Percentiles rank a stretch among this genome's conserved stretches.
Conservation (phyloP, 2,797 vertebrate species). For the Rhynchotus rufescens region DNA sequence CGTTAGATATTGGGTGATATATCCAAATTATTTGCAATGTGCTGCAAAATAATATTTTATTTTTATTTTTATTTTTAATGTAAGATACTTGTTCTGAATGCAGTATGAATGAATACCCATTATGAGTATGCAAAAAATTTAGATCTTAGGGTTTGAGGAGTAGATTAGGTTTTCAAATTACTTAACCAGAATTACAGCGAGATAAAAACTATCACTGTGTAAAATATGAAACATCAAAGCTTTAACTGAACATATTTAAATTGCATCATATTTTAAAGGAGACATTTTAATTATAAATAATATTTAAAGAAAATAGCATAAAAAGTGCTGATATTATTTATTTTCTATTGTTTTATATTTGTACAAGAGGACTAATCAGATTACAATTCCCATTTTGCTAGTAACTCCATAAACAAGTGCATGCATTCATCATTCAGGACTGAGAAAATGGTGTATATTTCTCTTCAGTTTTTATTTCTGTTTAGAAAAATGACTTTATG, state of each 20-base stretch:
- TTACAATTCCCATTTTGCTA: not conserved
- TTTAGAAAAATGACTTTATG: not conserved
- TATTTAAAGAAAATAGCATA: not conserved
- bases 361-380: not conserved
- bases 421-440: not conserved
- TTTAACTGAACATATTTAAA: not conserved
- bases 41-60: not conserved
- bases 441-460: not conserved
- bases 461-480: not conserved
- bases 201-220: not conserved
- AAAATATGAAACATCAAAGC: not conserved
- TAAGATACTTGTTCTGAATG: not conserved
- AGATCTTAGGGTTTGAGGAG: not conserved
- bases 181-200: not conserved
- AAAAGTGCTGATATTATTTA: not conserved
- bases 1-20: not conserved
- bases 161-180: not conserved
- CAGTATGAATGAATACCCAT: not conserved
- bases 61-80: not conserved
- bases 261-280: not conserved
- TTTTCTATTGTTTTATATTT: not conserved
- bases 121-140: accelerated
- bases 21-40: not conserved
- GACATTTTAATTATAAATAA: not conserved
- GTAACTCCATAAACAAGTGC: not conserved